Base-by-base conservation (phyloP, 2,113 vertebrate genomes). In the Pelecanoides urinatrix region DNA sequence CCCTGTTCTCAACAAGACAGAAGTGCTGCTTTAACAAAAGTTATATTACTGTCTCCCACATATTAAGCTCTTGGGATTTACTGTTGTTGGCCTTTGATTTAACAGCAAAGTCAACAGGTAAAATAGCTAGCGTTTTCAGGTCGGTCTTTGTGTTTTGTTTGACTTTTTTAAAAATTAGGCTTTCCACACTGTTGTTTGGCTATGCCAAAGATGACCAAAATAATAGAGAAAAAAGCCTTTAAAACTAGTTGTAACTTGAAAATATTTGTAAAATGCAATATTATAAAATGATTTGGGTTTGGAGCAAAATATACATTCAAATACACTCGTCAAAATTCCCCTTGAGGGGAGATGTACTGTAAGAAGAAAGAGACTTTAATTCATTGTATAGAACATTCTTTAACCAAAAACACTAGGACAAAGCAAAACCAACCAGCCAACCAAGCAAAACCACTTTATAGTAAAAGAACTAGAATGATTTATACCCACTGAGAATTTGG, bases 1-100 rank as follows among this genome's bases (percentile, higher is more conserved):
- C 49, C 94, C 70, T 88, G 66, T 83, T 96, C 97, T 95, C 96
- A 97, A 94, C 10, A 61, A 97, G 91, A 61, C 56, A 73, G 49
- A 77, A 88, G 52, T 65, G 79, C 76, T 86, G 23, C 72, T 95
- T 86, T 91, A 95, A 79, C 62, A 52, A 70, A 92, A 97, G 68
- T 97, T 97, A 97, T 75, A 87, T 53, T 70, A 23, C 59, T 68
- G 17, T 66, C 12, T 56, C 38, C 58, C 40, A 7, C 40, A 90
- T 32, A 40, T 75, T 76, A 68, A 55, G 36, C 71, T 63, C 44
- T 40, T 84, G 65, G 71, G 55, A 56, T 83, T 96, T 97, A 44
- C 82, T 94, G 61, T 16, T 62, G 9, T 16, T 71, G 30, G 56
- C 38, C 53, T 94, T 82, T 83, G 88, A 96, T 97, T 97, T 96